Base-by-base conservation (phyloP, 2,113 vertebrate genomes). In the Tragelaphus strepsiceros region DNA sequence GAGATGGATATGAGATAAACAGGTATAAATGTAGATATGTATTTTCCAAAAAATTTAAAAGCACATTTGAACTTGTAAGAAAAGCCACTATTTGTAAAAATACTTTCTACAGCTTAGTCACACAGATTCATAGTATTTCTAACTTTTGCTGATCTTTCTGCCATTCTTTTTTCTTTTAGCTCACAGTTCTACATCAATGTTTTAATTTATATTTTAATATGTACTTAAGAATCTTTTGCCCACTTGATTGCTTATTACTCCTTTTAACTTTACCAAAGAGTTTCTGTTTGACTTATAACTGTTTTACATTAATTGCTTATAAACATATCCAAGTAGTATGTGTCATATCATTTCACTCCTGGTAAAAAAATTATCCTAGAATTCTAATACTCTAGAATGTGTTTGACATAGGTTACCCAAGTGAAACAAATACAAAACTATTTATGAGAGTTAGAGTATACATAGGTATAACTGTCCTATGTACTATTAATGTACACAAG, bases 101-200 rank as follows among this genome's bases (percentile, higher is more conserved):
- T 91, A 19, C 43, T 93, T 88, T 82, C 91, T 97, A 51, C 15
- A 88, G 56, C 14, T 90, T 94, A 14, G 26, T 30, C 39, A 46
- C 61, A 74, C 39, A 94, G 83, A 91, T 82, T 93, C 88, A 96
- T 62, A 87, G 22, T 93, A 92, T 90, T 97, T 87, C 74, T 87
- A 88, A 94, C 53, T 96, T 97, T 83, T 96, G 14, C 84, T 96
- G 13, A 17, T 88, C 39, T 35, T 95, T 81, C 58, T 96, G 10
- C 10, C 86, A 74, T 92, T 95, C 78, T 89, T 87, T 96, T 91
- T 97, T 95, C 54, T 96, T 78, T 93, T 78, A 81, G 26, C 53
- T 91, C 13, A 82, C 3, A 93, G 21, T 54, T 51, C 17, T 94
- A 59, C 43, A 49, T 96, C 32, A 88, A 14, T 94, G 74, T 87